Evolutionary conservation across 1,140 invertebrate species (phyloP).

Genomic region (Procambarus virginalis): DNA sequence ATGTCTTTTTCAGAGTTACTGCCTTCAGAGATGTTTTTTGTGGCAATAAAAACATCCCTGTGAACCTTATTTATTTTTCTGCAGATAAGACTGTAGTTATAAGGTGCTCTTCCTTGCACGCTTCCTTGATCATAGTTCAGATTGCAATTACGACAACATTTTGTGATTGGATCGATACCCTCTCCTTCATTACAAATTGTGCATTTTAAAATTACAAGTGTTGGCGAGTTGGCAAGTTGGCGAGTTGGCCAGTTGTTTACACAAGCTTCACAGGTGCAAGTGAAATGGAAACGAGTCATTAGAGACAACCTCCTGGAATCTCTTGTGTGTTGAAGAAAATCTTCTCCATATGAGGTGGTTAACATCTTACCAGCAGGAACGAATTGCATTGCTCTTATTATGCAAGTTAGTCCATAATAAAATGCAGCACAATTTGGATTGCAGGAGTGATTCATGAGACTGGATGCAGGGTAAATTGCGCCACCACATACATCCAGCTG

Average conservation of each 20-base stretch:
- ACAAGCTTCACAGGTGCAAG: constrained; percentile 28
- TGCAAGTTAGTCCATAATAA: neutral
- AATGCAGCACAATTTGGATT: constrained; percentile 3
- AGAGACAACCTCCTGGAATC: neutral
- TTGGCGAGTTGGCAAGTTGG: neutral
- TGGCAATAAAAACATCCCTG: neutral
- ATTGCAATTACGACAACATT: neutral
- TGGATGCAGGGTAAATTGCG: neutral
- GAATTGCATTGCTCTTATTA: neutral
- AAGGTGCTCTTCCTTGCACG: neutral
- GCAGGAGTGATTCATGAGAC: constrained; percentile 33
- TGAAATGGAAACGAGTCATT: constrained; percentile 12
- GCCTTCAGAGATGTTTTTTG: neutral
- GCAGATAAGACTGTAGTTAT: neutral
- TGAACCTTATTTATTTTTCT: constrained; percentile 1
- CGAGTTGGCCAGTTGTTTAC: neutral
- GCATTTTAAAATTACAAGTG: neutral
- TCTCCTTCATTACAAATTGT: neutral
- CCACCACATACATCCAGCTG: neutral
- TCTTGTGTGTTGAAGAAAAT: neutral
- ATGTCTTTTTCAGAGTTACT: neutral
- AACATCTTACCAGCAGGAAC: constrained; percentile 10
- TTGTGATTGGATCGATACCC: neutral
- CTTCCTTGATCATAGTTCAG: neutral
- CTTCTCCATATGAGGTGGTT: constrained; percentile 3